Percentiles rank a stretch among this genome's conserved stretches.
Conservation (phyloP, 2,888 invertebrate species). For the Apodemia zela region DNA sequence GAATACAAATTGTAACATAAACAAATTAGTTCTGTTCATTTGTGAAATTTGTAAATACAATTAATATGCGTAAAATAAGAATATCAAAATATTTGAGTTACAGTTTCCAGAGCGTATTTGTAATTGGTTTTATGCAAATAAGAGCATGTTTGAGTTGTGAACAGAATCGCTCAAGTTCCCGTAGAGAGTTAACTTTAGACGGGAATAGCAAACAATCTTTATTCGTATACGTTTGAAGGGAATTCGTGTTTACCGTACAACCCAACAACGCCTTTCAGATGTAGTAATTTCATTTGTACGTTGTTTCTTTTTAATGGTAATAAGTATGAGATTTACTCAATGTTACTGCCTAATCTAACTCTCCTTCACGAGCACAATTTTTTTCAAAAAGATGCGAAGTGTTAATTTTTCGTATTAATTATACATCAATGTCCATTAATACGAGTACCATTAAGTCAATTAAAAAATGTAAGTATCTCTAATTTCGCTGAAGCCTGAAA, state of each 20-base stretch:
- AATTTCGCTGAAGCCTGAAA: too few relatives aligned
- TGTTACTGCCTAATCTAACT: too few relatives aligned
- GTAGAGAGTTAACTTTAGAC: conserved; percentile 17
- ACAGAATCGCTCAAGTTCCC: conserved; percentile 18
- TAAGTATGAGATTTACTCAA: too few relatives aligned
- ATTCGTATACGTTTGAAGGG: conserved; percentile 16
- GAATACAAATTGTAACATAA: background rate
- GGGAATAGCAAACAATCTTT: conserved; percentile 19
- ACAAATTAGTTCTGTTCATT: background rate
- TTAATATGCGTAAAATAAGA: conserved; percentile 5
- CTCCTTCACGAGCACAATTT: too few relatives aligned
- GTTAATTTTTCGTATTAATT: too few relatives aligned
- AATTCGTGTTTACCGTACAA: background rate
- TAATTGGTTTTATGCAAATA: conserved; percentile 20
- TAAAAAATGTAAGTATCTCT: too few relatives aligned
- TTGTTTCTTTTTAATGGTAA: background rate
- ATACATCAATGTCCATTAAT: too few relatives aligned
- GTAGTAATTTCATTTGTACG: background rate
- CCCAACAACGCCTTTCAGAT: conserved; percentile 3
- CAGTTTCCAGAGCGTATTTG: conserved; percentile 12
- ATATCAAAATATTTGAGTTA: conserved; percentile 10
- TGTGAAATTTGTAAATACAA: conserved; percentile 8
- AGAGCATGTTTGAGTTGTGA: conserved; percentile 20
- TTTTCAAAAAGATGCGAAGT: too few relatives aligned
- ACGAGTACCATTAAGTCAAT: too few relatives aligned